Evolutionary conservation across 2,888 invertebrate genomes (phyloP), one percentile per base, ranked within the genome.

Genomic region (Taenaris catops): DNA sequence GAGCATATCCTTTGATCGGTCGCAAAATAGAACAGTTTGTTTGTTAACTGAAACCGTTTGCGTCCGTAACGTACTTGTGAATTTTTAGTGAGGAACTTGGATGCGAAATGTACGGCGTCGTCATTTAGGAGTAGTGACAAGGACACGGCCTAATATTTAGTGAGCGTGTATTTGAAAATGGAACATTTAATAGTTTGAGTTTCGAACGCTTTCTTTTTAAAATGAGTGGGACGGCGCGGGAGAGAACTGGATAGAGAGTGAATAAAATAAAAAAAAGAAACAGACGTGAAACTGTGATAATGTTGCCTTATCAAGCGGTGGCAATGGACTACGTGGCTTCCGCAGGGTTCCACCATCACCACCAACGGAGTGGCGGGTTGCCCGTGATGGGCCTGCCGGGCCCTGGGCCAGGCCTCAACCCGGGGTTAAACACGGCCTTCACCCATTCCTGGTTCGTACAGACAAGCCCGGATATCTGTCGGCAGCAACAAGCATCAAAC

Each of bases 391-490:
- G 90, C 53, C 88, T 90, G 67, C 79, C 84, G 4, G 84, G 84
- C 41, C 83, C 84, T 1, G 84, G 84, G 69, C 65, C 81, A 18
- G 81, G 78, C 36, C 78, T 84, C 58, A 84, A 83, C 58, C 83
- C 83, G 26, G 81, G 80, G 60, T 69, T 89, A 60, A 74, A 86
- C 81, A 92, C 96, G 68, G 93, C 93, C 68, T 96, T 96, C 91
- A 94, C 95, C 76, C 96, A 96, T 91, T 96, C 96, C 89, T 96
- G 96, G 96, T 94, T 96, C 92, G 95, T 95, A 89, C 91, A 87
- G 87, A 81, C 91, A 88, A 93, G 94, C 89, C 94, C 94, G 93
- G 95, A 95, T 90, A 92, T 95, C 89, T 95, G 95, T 92, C 92
- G 89, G 78, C 92, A 94, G 91, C 94, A 94, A 89, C 89, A 88